A percentile compares a stretch with the other conserved stretches of the same genome.
phyloP scores from a whole-genome alignment of 2,888 invertebrate species.

The Lasioglossum marginatum region DNA sequence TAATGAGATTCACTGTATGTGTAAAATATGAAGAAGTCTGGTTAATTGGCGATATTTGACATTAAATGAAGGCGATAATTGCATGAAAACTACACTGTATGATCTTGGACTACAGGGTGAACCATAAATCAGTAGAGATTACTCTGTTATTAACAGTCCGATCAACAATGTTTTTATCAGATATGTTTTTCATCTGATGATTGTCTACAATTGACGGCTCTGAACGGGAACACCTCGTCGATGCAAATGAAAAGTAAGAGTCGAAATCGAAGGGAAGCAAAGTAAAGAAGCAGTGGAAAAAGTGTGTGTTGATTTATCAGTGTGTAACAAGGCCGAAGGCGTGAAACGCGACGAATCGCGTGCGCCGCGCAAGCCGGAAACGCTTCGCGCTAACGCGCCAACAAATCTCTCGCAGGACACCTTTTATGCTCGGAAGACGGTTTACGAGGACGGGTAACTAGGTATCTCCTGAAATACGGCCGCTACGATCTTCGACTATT shows the following conservation, averaged over 20 bases:
- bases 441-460: conserved; percentile 56
- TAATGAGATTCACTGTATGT: too few species aligned
- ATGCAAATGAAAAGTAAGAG: neutral
- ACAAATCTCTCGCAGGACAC: conserved; percentile 64
- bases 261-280: neutral
- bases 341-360: conserved; percentile 52
- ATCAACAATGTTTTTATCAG: too few species aligned
- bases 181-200: too few species aligned
- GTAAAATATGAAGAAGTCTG: too few species aligned
- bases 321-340: conserved; percentile 60
- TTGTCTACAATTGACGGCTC: too few species aligned
- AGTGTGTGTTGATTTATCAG: conserved; percentile 41
- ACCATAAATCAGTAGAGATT: too few species aligned
- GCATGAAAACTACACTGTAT: too few species aligned
- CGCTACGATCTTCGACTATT: conserved; percentile 35
- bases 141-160: too few species aligned
- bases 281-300: neutral
- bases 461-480: conserved; percentile 58
- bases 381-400: conserved; percentile 61
- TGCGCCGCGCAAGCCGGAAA: conserved; percentile 58
- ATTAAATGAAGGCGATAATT: too few species aligned
- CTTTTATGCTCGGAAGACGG: conserved; percentile 58
- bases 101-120: too few species aligned
- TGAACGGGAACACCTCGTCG: too few species aligned
- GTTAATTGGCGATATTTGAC: too few species aligned